A percentile compares a stretch with the other conserved stretches of the same genome.
Conservation (phyloP, 2,888 invertebrate species). For the Metellina segmentata region DNA sequence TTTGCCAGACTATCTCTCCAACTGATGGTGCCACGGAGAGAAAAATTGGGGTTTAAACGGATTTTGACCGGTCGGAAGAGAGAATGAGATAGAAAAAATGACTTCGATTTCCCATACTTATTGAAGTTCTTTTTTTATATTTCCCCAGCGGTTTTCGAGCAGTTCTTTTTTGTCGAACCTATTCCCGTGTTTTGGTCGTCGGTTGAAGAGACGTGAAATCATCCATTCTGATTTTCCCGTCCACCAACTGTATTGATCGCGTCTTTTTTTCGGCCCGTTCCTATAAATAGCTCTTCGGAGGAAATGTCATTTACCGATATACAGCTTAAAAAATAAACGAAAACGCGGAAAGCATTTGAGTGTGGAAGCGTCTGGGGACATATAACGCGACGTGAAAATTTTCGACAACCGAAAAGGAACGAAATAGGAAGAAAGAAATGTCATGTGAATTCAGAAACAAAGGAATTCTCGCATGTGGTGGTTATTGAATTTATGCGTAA, state of each 20-base stretch:
- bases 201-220: constrained; percentile 3
- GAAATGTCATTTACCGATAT: constrained; percentile 41
- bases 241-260: constrained; percentile 3
- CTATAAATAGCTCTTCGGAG: constrained; percentile 42
- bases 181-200: background rate
- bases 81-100: background rate
- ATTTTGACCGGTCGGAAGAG: background rate
- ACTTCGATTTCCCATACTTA: constrained; percentile 30
- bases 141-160: background rate
- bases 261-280: constrained; percentile 2
- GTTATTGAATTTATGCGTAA: background rate
- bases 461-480: background rate
- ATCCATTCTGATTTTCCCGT: constrained; percentile 21
- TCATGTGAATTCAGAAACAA: background rate
- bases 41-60: constrained; percentile 29
- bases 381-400: background rate
- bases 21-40: background rate
- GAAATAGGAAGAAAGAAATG: background rate
- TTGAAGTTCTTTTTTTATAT: background rate
- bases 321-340: constrained; percentile 29
- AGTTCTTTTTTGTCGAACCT: background rate
- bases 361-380: background rate
- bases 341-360: background rate
- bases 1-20: background rate
- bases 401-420: background rate